Conservation (phyloP, 1,140 invertebrate genomes). For the Hyphantria cunea region DNA sequence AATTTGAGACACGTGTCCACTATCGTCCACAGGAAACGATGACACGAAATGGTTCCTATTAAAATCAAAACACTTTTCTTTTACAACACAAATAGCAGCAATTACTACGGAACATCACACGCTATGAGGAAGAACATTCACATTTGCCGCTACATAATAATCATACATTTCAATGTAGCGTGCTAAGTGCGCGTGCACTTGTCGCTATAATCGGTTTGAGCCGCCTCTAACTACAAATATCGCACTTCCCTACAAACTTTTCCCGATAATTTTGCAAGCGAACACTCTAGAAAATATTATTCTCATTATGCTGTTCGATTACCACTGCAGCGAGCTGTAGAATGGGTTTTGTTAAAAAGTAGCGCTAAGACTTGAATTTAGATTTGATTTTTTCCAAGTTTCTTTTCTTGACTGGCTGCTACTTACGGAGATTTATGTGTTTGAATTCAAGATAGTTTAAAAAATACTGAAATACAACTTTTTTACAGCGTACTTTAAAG, state of each 20-base stretch:
- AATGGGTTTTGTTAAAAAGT: background rate
- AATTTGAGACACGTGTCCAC: no score
- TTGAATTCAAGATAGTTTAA: no score
- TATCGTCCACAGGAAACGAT: no score
- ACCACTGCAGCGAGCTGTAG: constrained; percentile 11
- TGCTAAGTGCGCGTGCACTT: constrained; percentile 24
- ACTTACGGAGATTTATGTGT: no score
- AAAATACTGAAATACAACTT: no score
- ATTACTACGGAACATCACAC: background rate
- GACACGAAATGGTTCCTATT: no score
- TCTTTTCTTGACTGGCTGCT: background rate
- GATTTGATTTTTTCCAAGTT: background rate
- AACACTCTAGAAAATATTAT: constrained; percentile 25
- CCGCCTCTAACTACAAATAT: constrained; percentile 33
- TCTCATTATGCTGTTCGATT: constrained; percentile 27
- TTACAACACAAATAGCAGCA: background rate
- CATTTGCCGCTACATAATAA: constrained; percentile 1
- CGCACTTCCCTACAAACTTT: constrained; percentile 26
- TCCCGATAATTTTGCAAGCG: constrained; percentile 23
- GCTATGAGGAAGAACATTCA: background rate
- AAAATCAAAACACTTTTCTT: background rate
- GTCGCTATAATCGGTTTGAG: constrained; percentile 30
- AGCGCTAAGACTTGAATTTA: constrained; percentile 4
- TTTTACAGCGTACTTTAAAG: no score
- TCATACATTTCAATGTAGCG: constrained; percentile 23